These are phyloP conservation scores for Molorchus minor DNA, from an alignment of 2,888 invertebrate genomes.

Conservation along the genomic window DNA sequence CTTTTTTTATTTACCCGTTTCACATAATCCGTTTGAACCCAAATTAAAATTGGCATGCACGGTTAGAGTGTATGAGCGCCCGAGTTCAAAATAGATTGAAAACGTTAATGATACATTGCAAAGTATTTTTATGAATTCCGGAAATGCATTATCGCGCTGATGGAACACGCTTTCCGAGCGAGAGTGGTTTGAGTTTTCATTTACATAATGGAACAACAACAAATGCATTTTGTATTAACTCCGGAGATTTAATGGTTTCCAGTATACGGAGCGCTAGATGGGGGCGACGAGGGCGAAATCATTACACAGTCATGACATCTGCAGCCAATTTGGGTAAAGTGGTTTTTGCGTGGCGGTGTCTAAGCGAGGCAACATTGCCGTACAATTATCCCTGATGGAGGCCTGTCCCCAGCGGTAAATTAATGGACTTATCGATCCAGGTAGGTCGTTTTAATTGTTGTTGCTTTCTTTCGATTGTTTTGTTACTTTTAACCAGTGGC, in stretches of 20 bases:
- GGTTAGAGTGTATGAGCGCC: not conserved
- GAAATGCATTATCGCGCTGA: conserved; percentile 60
- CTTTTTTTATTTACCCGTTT: no score
- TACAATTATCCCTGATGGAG: conserved; percentile 41
- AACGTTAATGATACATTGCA: conserved; percentile 35
- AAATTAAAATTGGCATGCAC: not conserved
- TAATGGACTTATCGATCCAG: conserved; percentile 40
- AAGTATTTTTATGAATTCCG: conserved; percentile 53
- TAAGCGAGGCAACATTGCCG: conserved; percentile 38
- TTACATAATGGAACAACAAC: conserved; percentile 66
- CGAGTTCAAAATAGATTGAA: conserved; percentile 24
- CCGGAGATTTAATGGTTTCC: conserved; percentile 63
- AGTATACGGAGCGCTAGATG: conserved; percentile 44
- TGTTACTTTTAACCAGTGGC: no score
- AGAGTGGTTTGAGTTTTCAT: conserved; percentile 62
- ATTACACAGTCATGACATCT: conserved; percentile 62
- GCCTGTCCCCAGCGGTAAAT: conserved; percentile 37
- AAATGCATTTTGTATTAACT: conserved; percentile 65
- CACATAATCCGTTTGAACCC: not conserved
- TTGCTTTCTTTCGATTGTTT: no score
- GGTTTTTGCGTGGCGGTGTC: conserved; percentile 58
- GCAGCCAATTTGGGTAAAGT: conserved; percentile 62
- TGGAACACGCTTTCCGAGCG: conserved; percentile 55
- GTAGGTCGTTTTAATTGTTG: conserved; percentile 32
- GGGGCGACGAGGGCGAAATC: conserved; percentile 44